Base-by-base conservation (phyloP, 2,797 vertebrate species). In the Buceros bicornis region DNA sequence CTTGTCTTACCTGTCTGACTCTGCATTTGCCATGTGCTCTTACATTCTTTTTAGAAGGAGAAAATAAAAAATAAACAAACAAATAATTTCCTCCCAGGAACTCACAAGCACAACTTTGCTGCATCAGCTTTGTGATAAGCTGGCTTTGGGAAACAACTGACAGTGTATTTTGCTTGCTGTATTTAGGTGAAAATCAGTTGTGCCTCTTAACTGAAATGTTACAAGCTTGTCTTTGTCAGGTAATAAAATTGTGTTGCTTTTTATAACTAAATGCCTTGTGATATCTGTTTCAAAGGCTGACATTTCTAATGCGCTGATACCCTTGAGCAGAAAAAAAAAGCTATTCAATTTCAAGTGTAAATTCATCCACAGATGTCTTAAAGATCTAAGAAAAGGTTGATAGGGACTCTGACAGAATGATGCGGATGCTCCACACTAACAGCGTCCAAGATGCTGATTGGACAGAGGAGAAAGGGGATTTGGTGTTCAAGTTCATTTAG, bases 211-310 rank as follows among this genome's bases (percentile, higher is more conserved):
- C 35, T 53, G n/a, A 79, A 87, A 56, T 58, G 37, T 69, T 94
- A 94, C 64, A 78, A 84, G 66, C 62, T 81, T 76, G 17, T 67
- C 66, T 89, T 84, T 83, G 80, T 87, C 81, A 45, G 42, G 93
- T 84, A 79, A 94, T 87, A 81, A 87, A 94, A 53, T 37, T 53
- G 28, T 60, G 22, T 72, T 89, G 16, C 78, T 91, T 81, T 94
- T 76, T 82, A 42, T 74, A 82, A 69, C 50, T 73, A 72, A 91
- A 79, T 61, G 69, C 42, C 26, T 81, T 67, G 61, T 74, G 87
- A 87, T 94, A 33, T 45, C 66, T 78, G 0, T 84, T 96, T 89
- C 66, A 79, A 72, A 91, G 42, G 33, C 42, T 94, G 89, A 89
- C 81, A 76, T 64, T 95, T 87, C 58, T 84, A 61, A 84, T 57